Base-by-base conservation (phyloP, 53 echinoderm and acorn worm species). In the Stichopus horrens region DNA sequence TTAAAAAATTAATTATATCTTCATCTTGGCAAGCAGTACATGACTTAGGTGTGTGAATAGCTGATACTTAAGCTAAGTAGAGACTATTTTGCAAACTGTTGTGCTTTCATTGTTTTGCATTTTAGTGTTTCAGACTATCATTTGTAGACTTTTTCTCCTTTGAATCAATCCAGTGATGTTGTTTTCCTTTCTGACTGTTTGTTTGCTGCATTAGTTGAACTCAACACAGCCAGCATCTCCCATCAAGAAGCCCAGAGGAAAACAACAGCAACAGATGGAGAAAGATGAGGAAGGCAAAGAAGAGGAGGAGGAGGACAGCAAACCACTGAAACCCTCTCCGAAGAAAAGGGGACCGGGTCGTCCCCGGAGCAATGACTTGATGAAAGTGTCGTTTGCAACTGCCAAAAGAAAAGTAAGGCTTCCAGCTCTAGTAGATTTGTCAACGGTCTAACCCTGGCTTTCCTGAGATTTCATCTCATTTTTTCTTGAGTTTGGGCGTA, bases 381-480 rank as follows among this genome's bases (percentile, higher is more conserved):
- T 79, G 86, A 86, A 91, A 57, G 78, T 90, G 60, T 77, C 87
- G 21, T 92, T 88, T 53, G 19, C 95, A 7, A 66, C 95, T 7
- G 86, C 95, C 53, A 95, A 92, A 83, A 95, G 91, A 90, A 95
- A 91, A 88, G 95, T 95, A 88, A 90, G 93, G 76, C 8, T 11
- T 59, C 59, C 37, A 37, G 37, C 37, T 37, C 37, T 37, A 37
- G 37, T 37, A 37, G 37, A 37, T 37, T 37, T 37, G 37, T 37
- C 37, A 2, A 37, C 1, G 37, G 37, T 37, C 37, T 37, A 0
- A 37, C 37, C 2, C 37, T 37, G 37, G 37, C 37, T 37, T 37
- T 37, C 37, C 2, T 37, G 37, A 37, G 37, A 37, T 37, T 37
- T 37, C 37, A 37, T 37, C 37, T 37, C 37, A 37, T 37, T 37